A percentile compares a stretch with the other conserved stretches of the same genome.
Conservation (phyloP, 23 tunicate species). For the Diplosoma virens region DNA sequence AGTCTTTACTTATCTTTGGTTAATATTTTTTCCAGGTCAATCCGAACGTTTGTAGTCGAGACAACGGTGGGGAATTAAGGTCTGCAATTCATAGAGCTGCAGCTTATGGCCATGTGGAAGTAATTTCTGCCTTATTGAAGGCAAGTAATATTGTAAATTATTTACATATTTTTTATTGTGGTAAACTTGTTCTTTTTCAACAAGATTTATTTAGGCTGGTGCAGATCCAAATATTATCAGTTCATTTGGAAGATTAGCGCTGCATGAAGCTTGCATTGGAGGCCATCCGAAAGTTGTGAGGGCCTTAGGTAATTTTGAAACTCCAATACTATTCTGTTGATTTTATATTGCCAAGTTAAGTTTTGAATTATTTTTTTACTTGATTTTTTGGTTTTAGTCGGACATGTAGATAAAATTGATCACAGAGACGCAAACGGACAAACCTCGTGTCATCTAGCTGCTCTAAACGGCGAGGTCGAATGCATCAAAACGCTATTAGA, state of each 20-base stretch:
- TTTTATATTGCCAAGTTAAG: too few species aligned
- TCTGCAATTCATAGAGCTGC: constrained; percentile 68
- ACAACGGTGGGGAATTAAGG: constrained; percentile 52
- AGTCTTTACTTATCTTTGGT: neutral
- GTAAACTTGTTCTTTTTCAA: too few species aligned
- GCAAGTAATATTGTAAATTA: too few species aligned
- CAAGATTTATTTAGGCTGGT: constrained; percentile 33
- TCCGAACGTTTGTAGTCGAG: constrained; percentile 38
- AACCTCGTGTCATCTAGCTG: constrained; percentile 50
- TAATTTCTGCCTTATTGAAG: constrained; percentile 19
- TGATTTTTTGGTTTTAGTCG: constrained; percentile 6
- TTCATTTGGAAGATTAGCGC: constrained; percentile 36
- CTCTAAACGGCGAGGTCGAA: constrained; percentile 48
- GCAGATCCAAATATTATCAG: constrained; percentile 44
- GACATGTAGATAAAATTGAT: constrained; percentile 23
- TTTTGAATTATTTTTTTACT: too few species aligned
- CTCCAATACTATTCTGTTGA: too few species aligned
- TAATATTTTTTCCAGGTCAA: constrained; percentile 28
- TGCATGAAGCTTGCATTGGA: constrained; percentile 72
- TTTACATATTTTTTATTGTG: too few species aligned
- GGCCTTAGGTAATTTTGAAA: constrained; percentile 33
- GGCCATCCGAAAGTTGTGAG: constrained; percentile 53
- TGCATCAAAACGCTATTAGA: constrained; percentile 35
- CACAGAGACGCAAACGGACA: constrained; percentile 50
- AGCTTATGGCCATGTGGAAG: constrained; percentile 53